These are phyloP conservation scores for Platichthys flesus DNA, from an alignment of 2,113 vertebrate genomes.

Conservation along the genomic window DNA sequence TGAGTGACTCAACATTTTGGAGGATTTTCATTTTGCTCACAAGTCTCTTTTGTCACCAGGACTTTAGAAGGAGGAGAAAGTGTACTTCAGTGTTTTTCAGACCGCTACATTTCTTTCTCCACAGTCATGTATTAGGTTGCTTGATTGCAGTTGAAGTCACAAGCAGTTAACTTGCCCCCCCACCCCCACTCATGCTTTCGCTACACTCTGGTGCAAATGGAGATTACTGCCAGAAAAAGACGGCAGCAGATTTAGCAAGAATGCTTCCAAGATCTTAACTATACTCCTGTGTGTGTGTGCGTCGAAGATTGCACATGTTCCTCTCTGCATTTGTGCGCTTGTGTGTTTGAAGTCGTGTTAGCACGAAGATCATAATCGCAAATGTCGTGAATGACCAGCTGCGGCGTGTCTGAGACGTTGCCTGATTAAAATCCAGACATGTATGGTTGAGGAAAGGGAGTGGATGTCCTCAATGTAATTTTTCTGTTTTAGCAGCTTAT, in stretches of 20 bases:
- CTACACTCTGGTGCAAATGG: slow-evolving; percentile 44
- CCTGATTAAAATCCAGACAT: slow-evolving; percentile 46
- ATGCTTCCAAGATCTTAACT: slow-evolving; percentile 74
- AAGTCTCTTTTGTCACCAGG: not conserved
- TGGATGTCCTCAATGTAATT: not conserved
- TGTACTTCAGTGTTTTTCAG: not conserved
- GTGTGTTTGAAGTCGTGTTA: slow-evolving; percentile 54
- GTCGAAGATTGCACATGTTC: slow-evolving; percentile 10
- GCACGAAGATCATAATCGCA: slow-evolving; percentile 42
- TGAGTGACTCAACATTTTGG: not conserved
- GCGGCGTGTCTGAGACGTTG: slow-evolving; percentile 51
- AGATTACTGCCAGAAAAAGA: slow-evolving; percentile 65
- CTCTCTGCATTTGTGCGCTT: slow-evolving; percentile 21
- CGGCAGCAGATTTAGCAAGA: slow-evolving; percentile 68
- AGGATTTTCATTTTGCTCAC: not conserved
- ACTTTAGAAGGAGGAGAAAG: not conserved
- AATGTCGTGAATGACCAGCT: slow-evolving; percentile 59
- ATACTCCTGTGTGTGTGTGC: slow-evolving; percentile 15
- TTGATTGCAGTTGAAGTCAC: slow-evolving; percentile 25
- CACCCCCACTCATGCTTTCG: not conserved
- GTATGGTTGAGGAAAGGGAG: not conserved
- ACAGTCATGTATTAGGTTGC: slow-evolving; percentile 8
- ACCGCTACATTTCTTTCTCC: not conserved
- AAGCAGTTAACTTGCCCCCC: slow-evolving; percentile 20
- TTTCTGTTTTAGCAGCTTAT: not conserved